phyloP scores from a whole-genome alignment of 2,888 invertebrate genomes.

The Acronicta leporina region DNA sequence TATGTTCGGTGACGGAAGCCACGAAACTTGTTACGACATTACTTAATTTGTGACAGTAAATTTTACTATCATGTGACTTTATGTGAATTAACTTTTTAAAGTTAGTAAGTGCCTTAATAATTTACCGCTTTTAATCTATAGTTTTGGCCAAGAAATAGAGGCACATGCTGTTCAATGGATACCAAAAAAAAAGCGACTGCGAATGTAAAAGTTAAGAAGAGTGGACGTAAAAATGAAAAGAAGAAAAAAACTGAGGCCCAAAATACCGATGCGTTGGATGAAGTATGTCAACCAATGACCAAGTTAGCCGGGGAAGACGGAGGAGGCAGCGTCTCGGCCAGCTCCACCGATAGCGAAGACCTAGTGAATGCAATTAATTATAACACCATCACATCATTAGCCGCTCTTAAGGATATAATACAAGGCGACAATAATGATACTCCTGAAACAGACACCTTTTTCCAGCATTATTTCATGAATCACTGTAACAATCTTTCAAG shows the following conservation, averaged over 20 bases:
- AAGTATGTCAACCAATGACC: slow-evolving; percentile 66
- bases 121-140: slow-evolving; percentile 59
- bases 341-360: slow-evolving; percentile 91
- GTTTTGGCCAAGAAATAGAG: slow-evolving; percentile 58
- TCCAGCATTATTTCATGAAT: slow-evolving; percentile 93
- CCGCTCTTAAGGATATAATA: slow-evolving; percentile 91
- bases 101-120: slow-evolving; percentile 51
- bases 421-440: slow-evolving; percentile 89
- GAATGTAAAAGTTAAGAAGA: slow-evolving; percentile 72
- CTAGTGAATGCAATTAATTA: slow-evolving; percentile 91
- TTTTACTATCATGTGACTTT: slow-evolving; percentile 79
- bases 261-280: slow-evolving; percentile 60
- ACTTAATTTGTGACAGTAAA: slow-evolving; percentile 68
- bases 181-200: slow-evolving; percentile 69
- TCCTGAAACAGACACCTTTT: slow-evolving; percentile 90
- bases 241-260: slow-evolving; percentile 75
- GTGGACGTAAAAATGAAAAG: slow-evolving; percentile 79
- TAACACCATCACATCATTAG: slow-evolving; percentile 91
- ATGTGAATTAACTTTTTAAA: slow-evolving; percentile 66
- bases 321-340: slow-evolving; percentile 69
- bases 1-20: slow-evolving; percentile 74
- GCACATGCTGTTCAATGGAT: slow-evolving; percentile 84
- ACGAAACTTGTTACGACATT: slow-evolving; percentile 71
- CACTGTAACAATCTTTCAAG: slow-evolving; percentile 92
- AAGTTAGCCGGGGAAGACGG: slow-evolving; percentile 63